A percentile compares a stretch with the other conserved stretches of the same genome.
These are phyloP conservation scores for Luscinia luscinia DNA, from an alignment of 2,797 vertebrate species.

Conservation along the genomic window DNA sequence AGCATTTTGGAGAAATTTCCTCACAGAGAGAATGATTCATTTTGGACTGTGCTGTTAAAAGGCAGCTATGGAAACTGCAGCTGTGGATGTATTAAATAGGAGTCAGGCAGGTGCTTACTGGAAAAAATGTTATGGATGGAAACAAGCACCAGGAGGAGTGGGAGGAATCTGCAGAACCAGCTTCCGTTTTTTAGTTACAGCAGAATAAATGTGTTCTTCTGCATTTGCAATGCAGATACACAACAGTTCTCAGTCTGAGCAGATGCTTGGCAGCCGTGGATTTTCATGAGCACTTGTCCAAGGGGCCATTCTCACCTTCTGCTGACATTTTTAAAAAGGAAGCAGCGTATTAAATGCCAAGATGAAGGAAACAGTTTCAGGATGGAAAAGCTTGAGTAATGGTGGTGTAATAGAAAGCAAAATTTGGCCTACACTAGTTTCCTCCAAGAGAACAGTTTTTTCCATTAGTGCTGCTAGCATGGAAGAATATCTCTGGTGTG, in stretches of 20 bases:
- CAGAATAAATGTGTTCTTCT: conserved; percentile 52
- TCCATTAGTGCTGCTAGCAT: neutral
- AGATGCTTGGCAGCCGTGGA: neutral
- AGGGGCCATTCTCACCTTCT: conserved; percentile 30
- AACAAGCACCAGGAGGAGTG: conserved; percentile 66
- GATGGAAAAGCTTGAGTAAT: conserved; percentile 49
- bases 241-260: conserved; percentile 18
- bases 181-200: conserved; percentile 55
- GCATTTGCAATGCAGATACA: conserved; percentile 65
- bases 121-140: conserved; percentile 66
- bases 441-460: conserved; percentile 6
- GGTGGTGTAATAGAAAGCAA: conserved; percentile 59
- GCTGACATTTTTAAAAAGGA: conserved; percentile 8
- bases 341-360: neutral
- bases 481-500: neutral
- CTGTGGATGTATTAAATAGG: conserved; percentile 64
- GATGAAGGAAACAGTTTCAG: conserved; percentile 12
- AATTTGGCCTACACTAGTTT: conserved; percentile 31
- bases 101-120: conserved; percentile 67
- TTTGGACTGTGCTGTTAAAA: conserved; percentile 56
- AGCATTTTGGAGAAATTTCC: conserved; percentile 60
- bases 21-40: conserved; percentile 58
- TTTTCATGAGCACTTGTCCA: neutral
- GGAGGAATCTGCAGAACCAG: conserved; percentile 62
- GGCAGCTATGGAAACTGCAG: conserved; percentile 67